Conservation (phyloP, 2,797 vertebrate genomes). For the Iguana delicatissima region DNA sequence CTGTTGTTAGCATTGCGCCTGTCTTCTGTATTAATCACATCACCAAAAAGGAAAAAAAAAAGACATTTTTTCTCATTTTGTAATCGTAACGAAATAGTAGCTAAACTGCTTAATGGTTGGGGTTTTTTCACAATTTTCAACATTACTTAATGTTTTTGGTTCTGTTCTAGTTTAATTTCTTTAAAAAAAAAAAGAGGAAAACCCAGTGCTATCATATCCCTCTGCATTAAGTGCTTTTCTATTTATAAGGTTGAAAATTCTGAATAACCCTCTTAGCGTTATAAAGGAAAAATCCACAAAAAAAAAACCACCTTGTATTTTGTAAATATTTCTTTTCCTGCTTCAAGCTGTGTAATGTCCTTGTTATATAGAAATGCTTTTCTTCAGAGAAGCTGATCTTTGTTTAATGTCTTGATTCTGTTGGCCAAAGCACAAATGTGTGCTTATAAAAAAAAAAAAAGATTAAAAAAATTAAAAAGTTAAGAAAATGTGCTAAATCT, state of each 20-base stretch:
- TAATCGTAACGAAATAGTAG: slow-evolving; percentile 84
- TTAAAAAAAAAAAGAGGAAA: slow-evolving; percentile 68
- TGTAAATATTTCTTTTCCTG: slow-evolving; percentile 91
- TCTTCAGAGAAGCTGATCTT: slow-evolving; percentile 89
- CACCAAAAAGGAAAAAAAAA: slow-evolving; percentile 72
- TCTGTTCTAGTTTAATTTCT: slow-evolving; percentile 82
- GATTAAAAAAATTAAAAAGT: slow-evolving; percentile 81
- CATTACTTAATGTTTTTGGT: slow-evolving; percentile 77
- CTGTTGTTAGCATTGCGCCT: slow-evolving; percentile 77
- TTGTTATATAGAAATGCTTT: slow-evolving; percentile 89
- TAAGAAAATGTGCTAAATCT: slow-evolving; percentile 38
- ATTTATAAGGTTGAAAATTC: slow-evolving; percentile 87
- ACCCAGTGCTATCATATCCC: slow-evolving; percentile 79
- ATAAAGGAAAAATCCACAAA: slow-evolving; percentile 79
- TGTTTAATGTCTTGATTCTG: slow-evolving; percentile 88
- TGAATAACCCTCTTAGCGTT: slow-evolving; percentile 90
- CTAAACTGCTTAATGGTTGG: slow-evolving; percentile 84
- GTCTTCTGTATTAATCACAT: slow-evolving; percentile 80
- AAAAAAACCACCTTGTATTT: slow-evolving; percentile 83
- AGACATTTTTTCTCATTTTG: slow-evolving; percentile 76
- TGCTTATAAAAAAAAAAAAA: slow-evolving; percentile 84
- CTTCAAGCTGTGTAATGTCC: slow-evolving; percentile 89
- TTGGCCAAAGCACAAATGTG: slow-evolving; percentile 83
- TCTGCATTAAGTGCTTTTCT: slow-evolving; percentile 85
- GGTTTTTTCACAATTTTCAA: slow-evolving; percentile 86